Evolutionary conservation across 2,888 invertebrate genomes (phyloP).

Genomic region (Morpho deidamia): DNA sequence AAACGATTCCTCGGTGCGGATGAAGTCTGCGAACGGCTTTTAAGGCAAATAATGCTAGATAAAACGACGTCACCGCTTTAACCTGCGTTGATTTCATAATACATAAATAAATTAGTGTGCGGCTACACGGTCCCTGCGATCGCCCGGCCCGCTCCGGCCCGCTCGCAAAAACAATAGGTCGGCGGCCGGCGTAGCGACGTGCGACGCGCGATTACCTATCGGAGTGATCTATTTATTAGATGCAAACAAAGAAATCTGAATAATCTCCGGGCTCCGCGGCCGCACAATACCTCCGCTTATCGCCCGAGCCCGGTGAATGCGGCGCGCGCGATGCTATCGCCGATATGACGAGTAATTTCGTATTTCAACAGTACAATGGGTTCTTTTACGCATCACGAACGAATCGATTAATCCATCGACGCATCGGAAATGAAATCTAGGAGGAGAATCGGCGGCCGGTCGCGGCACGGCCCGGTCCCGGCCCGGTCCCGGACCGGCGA

Average conservation of each 20-base stretch:
- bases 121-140: no score
- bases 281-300: conserved; percentile 29
- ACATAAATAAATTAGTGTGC: no score
- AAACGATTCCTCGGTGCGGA: no score
- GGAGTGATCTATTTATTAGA: conserved; percentile 32
- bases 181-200: conserved; percentile 1
- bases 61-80: no score
- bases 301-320: conserved; percentile 23
- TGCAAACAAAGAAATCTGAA: conserved; percentile 35
- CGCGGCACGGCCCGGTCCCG: background rate
- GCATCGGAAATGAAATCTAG: conserved; percentile 28
- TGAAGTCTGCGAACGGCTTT: no score
- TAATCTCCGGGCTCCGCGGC: conserved; percentile 23
- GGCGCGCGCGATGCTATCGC: conserved; percentile 28
- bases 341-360: conserved; percentile 33
- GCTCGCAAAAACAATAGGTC: background rate
- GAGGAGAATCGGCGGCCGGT: background rate
- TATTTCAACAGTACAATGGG: conserved; percentile 31
- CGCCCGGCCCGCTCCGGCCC: no score
- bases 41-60: no score
- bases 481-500: background rate
- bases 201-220: conserved; percentile 20
- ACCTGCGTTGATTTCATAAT: no score
- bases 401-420: conserved; percentile 30
- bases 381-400: conserved; percentile 27